Conservation (phyloP, 2,888 invertebrate species). For the Sabatieria punctata region DNA sequence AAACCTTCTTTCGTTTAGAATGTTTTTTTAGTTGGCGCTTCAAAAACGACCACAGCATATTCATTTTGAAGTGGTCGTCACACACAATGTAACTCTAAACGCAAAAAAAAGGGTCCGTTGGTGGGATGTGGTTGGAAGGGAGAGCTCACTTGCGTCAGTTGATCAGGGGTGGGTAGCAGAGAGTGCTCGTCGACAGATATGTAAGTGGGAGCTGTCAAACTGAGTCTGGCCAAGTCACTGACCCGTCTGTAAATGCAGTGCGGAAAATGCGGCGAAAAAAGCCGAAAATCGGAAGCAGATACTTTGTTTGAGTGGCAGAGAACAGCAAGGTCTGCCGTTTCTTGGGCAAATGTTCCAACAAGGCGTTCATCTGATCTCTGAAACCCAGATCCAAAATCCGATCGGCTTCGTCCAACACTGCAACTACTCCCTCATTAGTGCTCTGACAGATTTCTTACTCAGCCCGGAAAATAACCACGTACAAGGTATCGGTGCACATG, state of each 20-base stretch:
- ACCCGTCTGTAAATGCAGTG: constrained; percentile 46
- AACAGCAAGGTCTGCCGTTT: constrained; percentile 79
- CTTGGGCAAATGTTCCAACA: constrained; percentile 72
- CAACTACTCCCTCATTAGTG: too few relatives aligned
- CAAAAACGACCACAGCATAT: constrained; percentile 86
- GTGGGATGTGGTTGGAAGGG: not conserved
- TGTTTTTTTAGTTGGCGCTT: constrained; percentile 68
- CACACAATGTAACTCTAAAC: constrained; percentile 54
- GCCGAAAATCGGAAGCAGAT: constrained; percentile 17
- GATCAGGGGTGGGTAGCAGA: constrained; percentile 60
- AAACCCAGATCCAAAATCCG: constrained; percentile 91
- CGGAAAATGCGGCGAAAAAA: constrained; percentile 36
- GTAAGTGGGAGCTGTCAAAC: constrained; percentile 69
- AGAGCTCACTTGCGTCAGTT: constrained; percentile 54
- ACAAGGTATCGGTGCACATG: too few relatives aligned
- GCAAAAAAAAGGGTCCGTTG: not conserved
- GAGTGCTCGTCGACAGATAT: constrained; percentile 75
- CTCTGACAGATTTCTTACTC: too few relatives aligned
- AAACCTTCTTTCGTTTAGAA: constrained; percentile 59
- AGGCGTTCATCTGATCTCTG: constrained; percentile 64
- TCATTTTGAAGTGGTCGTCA: constrained; percentile 71
- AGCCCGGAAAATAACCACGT: too few relatives aligned
- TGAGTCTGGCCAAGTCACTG: constrained; percentile 73
- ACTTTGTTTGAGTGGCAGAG: constrained; percentile 98
- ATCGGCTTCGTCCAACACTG: constrained; percentile 86